Conservation (phyloP, 2,113 vertebrate species). For the Apus apus region DNA sequence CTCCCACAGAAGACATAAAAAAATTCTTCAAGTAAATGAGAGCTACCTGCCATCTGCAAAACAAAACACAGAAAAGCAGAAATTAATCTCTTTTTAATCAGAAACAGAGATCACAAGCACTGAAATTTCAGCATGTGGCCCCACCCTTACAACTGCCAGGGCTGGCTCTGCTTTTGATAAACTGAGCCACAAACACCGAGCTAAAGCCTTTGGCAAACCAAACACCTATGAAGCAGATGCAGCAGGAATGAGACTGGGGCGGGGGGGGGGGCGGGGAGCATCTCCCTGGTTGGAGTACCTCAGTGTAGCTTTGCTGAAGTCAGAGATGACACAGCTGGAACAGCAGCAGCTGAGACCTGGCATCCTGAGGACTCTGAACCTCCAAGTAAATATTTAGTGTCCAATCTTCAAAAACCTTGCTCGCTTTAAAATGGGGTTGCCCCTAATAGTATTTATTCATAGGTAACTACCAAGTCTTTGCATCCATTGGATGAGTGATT, state of each 20-base stretch:
- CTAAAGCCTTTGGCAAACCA: slow-evolving; percentile 9
- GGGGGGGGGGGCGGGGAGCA: too few relatives aligned
- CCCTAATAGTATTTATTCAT: background rate
- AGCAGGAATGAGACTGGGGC: background rate
- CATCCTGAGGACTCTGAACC: background rate
- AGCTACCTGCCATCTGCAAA: slow-evolving; percentile 50
- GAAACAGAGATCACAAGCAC: slow-evolving; percentile 35
- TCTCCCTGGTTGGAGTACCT: background rate
- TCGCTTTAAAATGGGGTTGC: background rate
- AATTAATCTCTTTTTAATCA: slow-evolving; percentile 3
- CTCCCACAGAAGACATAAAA: background rate
- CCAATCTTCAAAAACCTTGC: background rate
- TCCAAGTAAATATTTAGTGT: background rate
- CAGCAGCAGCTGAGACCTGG: background rate
- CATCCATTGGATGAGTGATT: background rate
- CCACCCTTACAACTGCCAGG: background rate
- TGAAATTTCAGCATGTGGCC: background rate
- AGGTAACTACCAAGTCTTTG: background rate
- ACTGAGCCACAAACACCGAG: background rate
- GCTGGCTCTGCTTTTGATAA: slow-evolving; percentile 25
- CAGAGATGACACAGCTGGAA: background rate
- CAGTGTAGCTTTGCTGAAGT: background rate
- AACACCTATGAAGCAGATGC: background rate
- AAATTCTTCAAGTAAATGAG: slow-evolving; percentile 11
- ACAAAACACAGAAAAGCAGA: slow-evolving; percentile 4